phyloP scores from a whole-genome alignment of 37 sponge, comb jelly and placozoan species.

The Aplysina aerophoba region DNA sequence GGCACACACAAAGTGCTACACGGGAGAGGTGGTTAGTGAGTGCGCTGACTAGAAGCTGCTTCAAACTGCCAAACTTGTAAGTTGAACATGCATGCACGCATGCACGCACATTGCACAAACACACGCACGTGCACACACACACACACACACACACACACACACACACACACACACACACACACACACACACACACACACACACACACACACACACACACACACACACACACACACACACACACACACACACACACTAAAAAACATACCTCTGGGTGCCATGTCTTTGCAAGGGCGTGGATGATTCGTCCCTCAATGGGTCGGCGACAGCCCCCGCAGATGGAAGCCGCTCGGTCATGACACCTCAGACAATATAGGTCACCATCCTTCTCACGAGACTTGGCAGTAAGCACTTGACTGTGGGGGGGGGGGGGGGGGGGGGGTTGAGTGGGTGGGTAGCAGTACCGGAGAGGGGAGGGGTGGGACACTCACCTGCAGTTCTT shows the following conservation, averaged over 20 bases:
- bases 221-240: neutral
- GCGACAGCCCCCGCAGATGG: slow-evolving; percentile 92
- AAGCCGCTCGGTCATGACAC: slow-evolving; percentile 90
- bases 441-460: neutral
- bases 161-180: neutral
- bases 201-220: neutral
- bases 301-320: slow-evolving; percentile 94
- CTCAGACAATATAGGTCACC: slow-evolving; percentile 94
- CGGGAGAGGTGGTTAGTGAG: no score
- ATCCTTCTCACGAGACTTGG: slow-evolving; percentile 72
- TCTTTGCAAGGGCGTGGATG: slow-evolving; percentile 87
- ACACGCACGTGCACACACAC: neutral
- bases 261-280: slow-evolving; percentile 92
- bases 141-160: neutral
- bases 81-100: no score
- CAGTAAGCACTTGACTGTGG: slow-evolving; percentile 72
- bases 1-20: slow-evolving; percentile 97
- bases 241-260: neutral
- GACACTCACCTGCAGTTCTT: slow-evolving; percentile 76
- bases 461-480: neutral
- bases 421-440: slow-evolving; percentile 3
- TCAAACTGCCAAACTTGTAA: no score
- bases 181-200: neutral
- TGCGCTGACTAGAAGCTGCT: no score
- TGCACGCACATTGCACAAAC: no score